phyloP scores from a whole-genome alignment of 2,888 invertebrate genomes.

The Glaucopsyche alexis region DNA sequence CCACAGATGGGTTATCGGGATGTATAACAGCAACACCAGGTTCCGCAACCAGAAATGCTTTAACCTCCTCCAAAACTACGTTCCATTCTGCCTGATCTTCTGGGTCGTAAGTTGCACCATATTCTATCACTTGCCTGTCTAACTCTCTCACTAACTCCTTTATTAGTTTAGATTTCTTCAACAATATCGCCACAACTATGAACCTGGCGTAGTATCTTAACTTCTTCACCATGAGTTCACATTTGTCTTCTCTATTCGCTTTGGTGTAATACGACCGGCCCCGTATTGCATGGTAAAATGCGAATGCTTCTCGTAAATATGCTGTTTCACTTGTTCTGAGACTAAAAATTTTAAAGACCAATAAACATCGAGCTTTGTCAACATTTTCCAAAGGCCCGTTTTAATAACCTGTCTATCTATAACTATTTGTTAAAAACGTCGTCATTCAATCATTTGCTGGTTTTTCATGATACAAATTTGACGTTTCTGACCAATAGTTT shows the following conservation, averaged over 20 bases:
- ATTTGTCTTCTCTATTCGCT: conserved; percentile 94
- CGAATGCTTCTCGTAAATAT: conserved; percentile 97
- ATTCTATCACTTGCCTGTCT: conserved; percentile 96
- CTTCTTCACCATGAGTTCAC: conserved; percentile 98
- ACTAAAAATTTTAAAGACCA: conserved; percentile 71
- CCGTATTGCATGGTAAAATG: conserved; percentile 97
- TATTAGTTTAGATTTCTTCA: conserved; percentile 96
- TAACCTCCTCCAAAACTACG: conserved; percentile 95
- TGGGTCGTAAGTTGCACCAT: conserved; percentile 97
- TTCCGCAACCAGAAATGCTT: conserved; percentile 96
- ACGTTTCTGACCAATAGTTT: too few species aligned
- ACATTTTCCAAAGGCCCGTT: too few species aligned
- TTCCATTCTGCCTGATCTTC: conserved; percentile 98
- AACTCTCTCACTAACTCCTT: conserved; percentile 94
- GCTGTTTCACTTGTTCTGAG: conserved; percentile 97
- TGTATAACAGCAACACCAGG: conserved; percentile 93
- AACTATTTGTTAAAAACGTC: too few species aligned
- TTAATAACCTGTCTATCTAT: too few species aligned
- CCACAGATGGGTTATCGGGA: conserved; percentile 91
- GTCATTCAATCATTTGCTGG: too few species aligned
- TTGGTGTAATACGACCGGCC: conserved; percentile 96
- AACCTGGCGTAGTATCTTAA: conserved; percentile 96
- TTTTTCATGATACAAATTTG: too few species aligned
- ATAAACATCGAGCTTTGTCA: conserved; percentile 2
- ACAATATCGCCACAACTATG: conserved; percentile 95